Conservation (phyloP, 2,113 vertebrate species). For the Regulus satrapa region DNA sequence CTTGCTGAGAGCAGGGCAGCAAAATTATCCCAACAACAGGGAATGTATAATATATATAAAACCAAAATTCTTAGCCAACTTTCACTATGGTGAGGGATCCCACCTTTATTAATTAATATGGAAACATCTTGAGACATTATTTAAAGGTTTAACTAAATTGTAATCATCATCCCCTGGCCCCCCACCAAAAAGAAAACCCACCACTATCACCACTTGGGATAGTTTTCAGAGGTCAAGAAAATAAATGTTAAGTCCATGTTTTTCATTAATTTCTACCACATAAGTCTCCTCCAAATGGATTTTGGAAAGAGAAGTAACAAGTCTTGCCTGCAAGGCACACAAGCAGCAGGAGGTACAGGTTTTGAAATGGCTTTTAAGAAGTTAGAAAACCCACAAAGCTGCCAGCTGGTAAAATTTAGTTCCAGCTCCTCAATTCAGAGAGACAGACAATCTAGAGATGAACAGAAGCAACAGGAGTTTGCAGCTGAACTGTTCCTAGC, state of each 20-base stretch:
- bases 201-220: not conserved
- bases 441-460: not conserved
- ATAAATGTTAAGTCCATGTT: not conserved
- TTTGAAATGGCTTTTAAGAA: not conserved
- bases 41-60: not conserved
- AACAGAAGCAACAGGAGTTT: not conserved
- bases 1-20: not conserved
- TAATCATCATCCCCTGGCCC: not conserved
- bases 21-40: not conserved
- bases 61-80: not conserved
- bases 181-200: not conserved
- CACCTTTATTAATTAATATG: rapidly evolving
- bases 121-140: not conserved
- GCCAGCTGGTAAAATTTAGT: not conserved
- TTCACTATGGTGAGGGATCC: not conserved
- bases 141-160: not conserved
- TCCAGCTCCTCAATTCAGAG: not conserved
- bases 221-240: not conserved
- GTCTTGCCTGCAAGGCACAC: not conserved
- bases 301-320: not conserved
- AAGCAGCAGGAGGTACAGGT: not conserved
- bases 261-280: not conserved
- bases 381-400: not conserved
- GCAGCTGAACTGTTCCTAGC: not conserved
- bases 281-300: not conserved